Evolutionary conservation across 2,113 vertebrate genomes (phyloP), one percentile per base, ranked within the genome.

Genomic region (Tyrannus savana): DNA sequence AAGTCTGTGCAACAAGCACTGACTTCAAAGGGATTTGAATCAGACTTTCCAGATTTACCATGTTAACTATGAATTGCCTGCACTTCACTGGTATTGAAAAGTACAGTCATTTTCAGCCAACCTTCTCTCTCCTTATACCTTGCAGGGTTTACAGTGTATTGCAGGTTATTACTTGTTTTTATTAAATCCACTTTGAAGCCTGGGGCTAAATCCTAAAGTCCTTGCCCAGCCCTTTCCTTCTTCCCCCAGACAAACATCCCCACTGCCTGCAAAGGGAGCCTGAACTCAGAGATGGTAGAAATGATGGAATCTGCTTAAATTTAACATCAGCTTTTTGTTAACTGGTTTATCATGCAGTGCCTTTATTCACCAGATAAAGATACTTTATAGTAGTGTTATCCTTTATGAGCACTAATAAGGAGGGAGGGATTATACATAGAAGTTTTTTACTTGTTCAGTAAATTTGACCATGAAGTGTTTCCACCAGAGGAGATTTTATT

Each of bases 181-280:
- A 97, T 97, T 97, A 97, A 97, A 97, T 94, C 90, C 82, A 97
- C 94, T 97, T 96, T 93, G 92, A 97, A 97, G 95, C 96, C 96
- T 91, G 53, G 16, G 85, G 85, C 83, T 84, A 96, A 94, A 95
- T 95, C 79, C 76, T 90, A 17, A 95, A 92, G 64, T 86, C 76
- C 41, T 93, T 87, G 60, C 21, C 92, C 68, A 88, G 60, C 27
- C 37, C 10, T 87, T 93, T 67, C 21, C 47, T 71, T 88, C 27
- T 84, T 86, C 49, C 69, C 49, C 30, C 53, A 84, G 68, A 83
- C 24, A 87, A 87, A 87, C 37, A 56, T 59, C 37, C 27, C 24
- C 35, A 47, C 21, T 28, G 42, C 59, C 30, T 84, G 37, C 53
- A 89, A 35, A 0, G 0, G 58, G 46, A 88, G 23, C 19, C 55